phyloP scores from a whole-genome alignment of 2,888 invertebrate species.

The Seira ritae region DNA sequence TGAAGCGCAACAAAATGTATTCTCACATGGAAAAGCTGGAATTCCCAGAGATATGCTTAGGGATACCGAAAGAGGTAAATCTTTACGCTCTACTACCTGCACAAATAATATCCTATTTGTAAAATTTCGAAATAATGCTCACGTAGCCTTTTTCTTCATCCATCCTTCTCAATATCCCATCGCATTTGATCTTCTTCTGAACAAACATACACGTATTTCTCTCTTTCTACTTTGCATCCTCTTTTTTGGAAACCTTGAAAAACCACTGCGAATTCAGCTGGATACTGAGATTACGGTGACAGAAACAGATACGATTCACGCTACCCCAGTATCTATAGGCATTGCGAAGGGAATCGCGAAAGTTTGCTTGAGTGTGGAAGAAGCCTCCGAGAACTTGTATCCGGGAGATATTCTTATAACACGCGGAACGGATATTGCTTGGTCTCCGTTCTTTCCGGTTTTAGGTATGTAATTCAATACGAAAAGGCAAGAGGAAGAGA shows the following conservation, averaged over 20 bases:
- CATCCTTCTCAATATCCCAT: neutral
- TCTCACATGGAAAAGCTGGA: slow-evolving; percentile 80
- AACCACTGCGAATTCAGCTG: slow-evolving; percentile 34
- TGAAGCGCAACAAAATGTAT: slow-evolving; percentile 81
- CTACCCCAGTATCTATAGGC: slow-evolving; percentile 71
- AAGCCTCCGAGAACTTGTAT: slow-evolving; percentile 62
- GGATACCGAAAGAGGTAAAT: slow-evolving; percentile 76
- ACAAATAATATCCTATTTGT: slow-evolving; percentile 6
- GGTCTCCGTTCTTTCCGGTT: slow-evolving; percentile 90
- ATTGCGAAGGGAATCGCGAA: slow-evolving; percentile 67
- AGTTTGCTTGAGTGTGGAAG: slow-evolving; percentile 70
- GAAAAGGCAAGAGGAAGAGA: neutral
- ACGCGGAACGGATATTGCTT: slow-evolving; percentile 87
- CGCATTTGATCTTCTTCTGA: neutral
- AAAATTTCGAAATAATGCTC: neutral
- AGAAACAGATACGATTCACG: slow-evolving; percentile 66
- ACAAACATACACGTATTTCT: neutral
- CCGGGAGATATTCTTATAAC: slow-evolving; percentile 86
- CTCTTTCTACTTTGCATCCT: neutral
- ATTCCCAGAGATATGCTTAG: slow-evolving; percentile 80
- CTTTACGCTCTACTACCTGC: slow-evolving; percentile 27
- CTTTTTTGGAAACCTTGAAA: neutral
- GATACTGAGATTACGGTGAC: slow-evolving; percentile 55
- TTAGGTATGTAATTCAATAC: slow-evolving; percentile 76
- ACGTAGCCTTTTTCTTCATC: neutral